Evolutionary conservation across 1,140 invertebrate genomes (phyloP), one percentile per base, ranked within the genome.

Genomic region (Sinella curviseta): DNA sequence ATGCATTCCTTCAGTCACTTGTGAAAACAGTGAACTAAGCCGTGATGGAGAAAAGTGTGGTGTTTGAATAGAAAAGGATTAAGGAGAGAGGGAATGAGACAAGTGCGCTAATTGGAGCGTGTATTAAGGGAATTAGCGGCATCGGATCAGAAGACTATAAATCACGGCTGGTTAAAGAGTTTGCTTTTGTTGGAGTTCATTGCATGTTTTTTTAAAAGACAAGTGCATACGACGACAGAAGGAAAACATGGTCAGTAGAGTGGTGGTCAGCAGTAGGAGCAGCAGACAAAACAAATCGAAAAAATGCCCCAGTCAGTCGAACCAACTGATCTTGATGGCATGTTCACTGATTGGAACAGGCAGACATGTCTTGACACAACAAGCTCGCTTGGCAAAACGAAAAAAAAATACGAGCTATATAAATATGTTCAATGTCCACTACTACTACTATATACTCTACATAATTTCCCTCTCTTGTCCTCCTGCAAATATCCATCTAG

Each of bases 291-390:
- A 48, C 8, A 48, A 48, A 48, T 12, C 20, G 39, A 48, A 48
- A n/a, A n/a, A 48, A 48, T 48, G 39, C 20, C 20, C 39, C 8
- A 48, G 39, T n/a, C n/a, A n/a, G n/a, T n/a, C n/a, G n/a, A n/a
- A 48, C 8, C 39, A 20, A 48, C 39, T 48, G 39, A 48, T 48
- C 57, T 26, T 16, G 57, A 65, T 65, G 57, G 26, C 57, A 26
- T 65, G 57, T 65, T 26, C 57, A 65, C 57, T 65, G 57, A 65
- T 65, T 65, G 57, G 57, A 65, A 65, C 57, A 26, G 24, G 26
- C 57, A 26, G 24, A 26, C 57, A 4, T 65, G 8, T 65, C 26
- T 65, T 65, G 16, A n/a, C 57, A 65, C 8, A 26, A 65, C 26
- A 65, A 65, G 57, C 39, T 48, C 39, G 39, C 39, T 48, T 48